Percentiles rank a stretch among this genome's conserved stretches.
These are phyloP conservation scores for Megaceryle alcyon DNA, from an alignment of 2,797 vertebrate species.

Conservation along the genomic window DNA sequence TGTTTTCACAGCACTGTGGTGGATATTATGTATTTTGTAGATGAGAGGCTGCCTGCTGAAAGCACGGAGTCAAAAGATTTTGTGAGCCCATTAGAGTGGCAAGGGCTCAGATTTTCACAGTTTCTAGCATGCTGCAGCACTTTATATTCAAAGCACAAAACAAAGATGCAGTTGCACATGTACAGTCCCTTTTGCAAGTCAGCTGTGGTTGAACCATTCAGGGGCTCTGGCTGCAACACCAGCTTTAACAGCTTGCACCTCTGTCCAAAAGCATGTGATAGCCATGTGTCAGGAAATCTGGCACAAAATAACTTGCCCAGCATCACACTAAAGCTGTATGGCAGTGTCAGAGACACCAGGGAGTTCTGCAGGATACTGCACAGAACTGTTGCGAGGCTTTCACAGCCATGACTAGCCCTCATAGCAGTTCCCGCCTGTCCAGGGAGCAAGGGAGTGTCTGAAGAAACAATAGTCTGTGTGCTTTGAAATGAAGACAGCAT, in stretches of 20 bases:
- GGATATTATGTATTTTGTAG: background rate
- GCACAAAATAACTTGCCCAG: background rate
- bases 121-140: background rate
- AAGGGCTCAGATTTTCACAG: background rate
- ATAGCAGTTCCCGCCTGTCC: background rate
- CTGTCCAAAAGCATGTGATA: background rate
- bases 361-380: background rate
- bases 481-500: background rate
- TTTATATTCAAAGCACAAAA: background rate
- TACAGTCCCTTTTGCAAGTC: background rate
- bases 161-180: background rate
- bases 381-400: background rate
- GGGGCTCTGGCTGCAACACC: background rate
- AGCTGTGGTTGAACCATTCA: background rate
- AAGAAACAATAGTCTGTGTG: background rate
- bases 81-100: background rate
- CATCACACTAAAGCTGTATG: background rate
- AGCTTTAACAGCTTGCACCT: background rate
- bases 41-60: background rate
- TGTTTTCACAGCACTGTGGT: background rate
- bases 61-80: background rate
- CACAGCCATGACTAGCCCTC: background rate
- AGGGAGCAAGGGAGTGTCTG: background rate
- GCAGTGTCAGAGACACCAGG: background rate
- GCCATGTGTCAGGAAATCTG: background rate